Evolutionary conservation across 1,140 invertebrate species (phyloP).

Genomic region (Riptortus pedestris): DNA sequence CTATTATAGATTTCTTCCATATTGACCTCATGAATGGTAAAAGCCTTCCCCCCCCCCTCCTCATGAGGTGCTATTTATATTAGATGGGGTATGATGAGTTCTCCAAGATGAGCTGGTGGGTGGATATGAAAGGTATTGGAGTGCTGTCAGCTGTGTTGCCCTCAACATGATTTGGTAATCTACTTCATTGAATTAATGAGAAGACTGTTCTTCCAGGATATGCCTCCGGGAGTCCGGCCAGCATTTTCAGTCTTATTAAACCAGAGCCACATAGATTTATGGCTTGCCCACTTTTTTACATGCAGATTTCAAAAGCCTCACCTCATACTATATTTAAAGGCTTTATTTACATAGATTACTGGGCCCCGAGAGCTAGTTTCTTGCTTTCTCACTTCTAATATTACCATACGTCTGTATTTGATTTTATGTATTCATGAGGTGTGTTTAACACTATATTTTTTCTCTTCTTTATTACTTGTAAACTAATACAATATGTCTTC

Average conservation of each 20-base stretch:
- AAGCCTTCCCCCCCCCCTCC: not conserved
- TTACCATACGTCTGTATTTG: no score
- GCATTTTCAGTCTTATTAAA: conserved; percentile 1
- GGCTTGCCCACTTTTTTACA: not conserved
- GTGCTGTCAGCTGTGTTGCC: not conserved
- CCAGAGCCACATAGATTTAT: not conserved
- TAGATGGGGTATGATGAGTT: no score
- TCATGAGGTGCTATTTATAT: not conserved
- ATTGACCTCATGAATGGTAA: no score
- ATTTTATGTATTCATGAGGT: no score
- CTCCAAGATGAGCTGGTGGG: no score
- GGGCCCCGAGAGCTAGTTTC: no score
- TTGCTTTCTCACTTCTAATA: no score
- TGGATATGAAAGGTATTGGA: not conserved
- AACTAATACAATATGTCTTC: no score
- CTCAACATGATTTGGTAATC: conserved; percentile 10
- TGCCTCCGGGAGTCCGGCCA: not conserved
- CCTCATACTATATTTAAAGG: conserved; percentile 6
- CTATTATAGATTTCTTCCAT: no score
- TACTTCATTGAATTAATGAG: conserved; percentile 4
- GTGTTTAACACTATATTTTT: no score
- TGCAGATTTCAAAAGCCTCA: conserved; percentile 2
- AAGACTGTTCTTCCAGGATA: not conserved
- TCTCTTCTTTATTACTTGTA: no score
- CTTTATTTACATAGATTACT: conserved; percentile 7